Evolutionary conservation across 2,888 invertebrate genomes (phyloP).

Genomic region (Teleogryllus oceanicus): DNA sequence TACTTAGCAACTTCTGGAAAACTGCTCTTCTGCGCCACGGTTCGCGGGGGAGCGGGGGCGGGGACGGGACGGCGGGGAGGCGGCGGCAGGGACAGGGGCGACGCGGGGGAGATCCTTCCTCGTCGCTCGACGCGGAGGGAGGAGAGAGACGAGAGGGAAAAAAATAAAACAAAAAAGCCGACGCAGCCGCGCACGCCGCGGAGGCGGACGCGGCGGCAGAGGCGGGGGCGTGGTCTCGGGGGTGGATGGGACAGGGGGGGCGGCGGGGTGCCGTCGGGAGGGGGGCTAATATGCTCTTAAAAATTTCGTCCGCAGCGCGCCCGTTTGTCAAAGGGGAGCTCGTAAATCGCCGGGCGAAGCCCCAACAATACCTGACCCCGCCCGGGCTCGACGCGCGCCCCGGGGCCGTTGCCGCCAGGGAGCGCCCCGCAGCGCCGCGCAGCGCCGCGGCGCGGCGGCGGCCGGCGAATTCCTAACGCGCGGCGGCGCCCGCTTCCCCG

Average conservation of each 20-base stretch:
- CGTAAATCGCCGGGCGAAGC: conserved; percentile 2
- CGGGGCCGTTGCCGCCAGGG: background rate
- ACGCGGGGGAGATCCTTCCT: background rate
- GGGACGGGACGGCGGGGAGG: background rate
- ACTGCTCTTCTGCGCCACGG: background rate
- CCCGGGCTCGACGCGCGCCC: background rate
- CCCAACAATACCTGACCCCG: conserved; percentile 10
- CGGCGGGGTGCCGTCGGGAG: background rate
- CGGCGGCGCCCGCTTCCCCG: too few relatives aligned
- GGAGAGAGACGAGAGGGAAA: background rate
- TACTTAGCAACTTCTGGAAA: conserved; percentile 18
- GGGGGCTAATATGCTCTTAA: conserved; percentile 12
- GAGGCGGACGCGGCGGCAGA: background rate
- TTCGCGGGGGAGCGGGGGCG: background rate
- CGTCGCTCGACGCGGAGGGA: background rate
- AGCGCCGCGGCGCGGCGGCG: too few relatives aligned
- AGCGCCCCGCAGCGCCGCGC: too few relatives aligned
- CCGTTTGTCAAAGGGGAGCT: background rate
- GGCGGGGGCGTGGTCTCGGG: background rate
- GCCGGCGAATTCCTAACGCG: too few relatives aligned
- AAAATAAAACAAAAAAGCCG: background rate
- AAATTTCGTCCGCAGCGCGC: conserved; percentile 18
- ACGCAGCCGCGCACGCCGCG: background rate
- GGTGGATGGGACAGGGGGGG: background rate
- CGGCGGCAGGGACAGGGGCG: background rate